Evolutionary conservation across 2,888 invertebrate species (phyloP), one percentile per base, ranked within the genome.

Genomic region (Folsomia manolachei): DNA sequence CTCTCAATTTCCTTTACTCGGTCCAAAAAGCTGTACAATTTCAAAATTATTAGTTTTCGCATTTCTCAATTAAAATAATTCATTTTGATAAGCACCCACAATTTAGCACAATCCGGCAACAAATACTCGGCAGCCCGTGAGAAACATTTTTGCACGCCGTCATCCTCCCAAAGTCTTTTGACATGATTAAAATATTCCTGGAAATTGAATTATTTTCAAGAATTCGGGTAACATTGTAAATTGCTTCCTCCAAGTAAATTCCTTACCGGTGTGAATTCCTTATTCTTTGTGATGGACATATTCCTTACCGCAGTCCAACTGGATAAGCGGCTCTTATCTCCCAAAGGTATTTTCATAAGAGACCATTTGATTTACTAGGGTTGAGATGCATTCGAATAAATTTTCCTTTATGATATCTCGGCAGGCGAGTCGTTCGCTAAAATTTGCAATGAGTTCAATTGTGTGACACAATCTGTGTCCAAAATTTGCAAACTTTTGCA

Each of bases 101-200:
- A 91, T 87, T 91, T 90, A 9, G 92, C 90, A 82, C 91, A 91
- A 81, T 93, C 93, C 61, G 92, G 88, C 1, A 93, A 85, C 82
- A 92, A 91, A 82, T 90, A 92, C 83, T 92, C 91, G 82, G 90
- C 90, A 0, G 91, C 90, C 81, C 91, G 85, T 78, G 85, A 85
- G 81, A 88, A 91, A 77, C 90, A 89, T 80, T 89, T 87, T 81
- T 89, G 87, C 1, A 93, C 88, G 0, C 90, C 91, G 0, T 84
- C 84, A 83, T 93, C 92, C 2, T 84, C 84, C 92, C 92, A 93
- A 1, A 92, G 83, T 1, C 83, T 83, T 79, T 88, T 84, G 0
- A 90, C 89, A 80, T 89, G 87, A 78, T 90, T 88, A 81, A 88
- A 90, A 83, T 92, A 93, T 81, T 89, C 90, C 91, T 92, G 83